Evolutionary conservation across 2,797 vertebrate genomes (phyloP), one percentile per base, ranked within the genome.

Genomic region (Netta rufina): DNA sequence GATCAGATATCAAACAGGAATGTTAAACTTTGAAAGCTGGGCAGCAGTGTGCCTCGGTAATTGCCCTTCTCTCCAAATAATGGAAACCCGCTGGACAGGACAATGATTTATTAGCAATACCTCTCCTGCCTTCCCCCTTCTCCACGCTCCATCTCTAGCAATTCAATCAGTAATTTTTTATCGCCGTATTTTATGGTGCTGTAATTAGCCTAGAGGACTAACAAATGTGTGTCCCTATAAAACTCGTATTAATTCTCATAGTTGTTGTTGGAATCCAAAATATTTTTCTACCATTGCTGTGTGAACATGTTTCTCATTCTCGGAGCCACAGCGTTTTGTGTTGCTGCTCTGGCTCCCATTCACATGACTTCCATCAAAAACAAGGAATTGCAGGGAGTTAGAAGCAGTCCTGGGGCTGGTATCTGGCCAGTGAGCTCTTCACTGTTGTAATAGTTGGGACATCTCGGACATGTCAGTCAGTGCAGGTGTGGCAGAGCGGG

Each of bases 61-160:
- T 97, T 96, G 95, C 91, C 86, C 95, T 93, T 92, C 92, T 86
- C 94, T 86, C 94, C 94, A 96, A 97, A 97, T 96, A 97, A 97
- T 96, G 96, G 96, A 96, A 77, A 80, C 80, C 85, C 4, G 2
- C 90, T 93, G 96, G 96, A 96, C 95, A 97, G 96, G 95, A 78
- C 94, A 95, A 87, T 69, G 24, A 97, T 96, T 95, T 97, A 96
- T 92, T 93, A 93, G 76, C 57, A 33, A 96, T 96, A 95, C 84
- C 65, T 90, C 73, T 92, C 83, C 41, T 82, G 84, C 87, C 82
- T 93, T 91, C 41, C 19, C 32, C 36, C 7, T 21, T 75, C 36
- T 69, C 47, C 21, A 19, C 49, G 32, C 2, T 9, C 71, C 32
- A 27, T n/a, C 53, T 53, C 13, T 45, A 77, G 74, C 33, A 82